Evolutionary conservation across 2,888 invertebrate genomes (phyloP).

Genomic region (Andricus quercusramuli): DNA sequence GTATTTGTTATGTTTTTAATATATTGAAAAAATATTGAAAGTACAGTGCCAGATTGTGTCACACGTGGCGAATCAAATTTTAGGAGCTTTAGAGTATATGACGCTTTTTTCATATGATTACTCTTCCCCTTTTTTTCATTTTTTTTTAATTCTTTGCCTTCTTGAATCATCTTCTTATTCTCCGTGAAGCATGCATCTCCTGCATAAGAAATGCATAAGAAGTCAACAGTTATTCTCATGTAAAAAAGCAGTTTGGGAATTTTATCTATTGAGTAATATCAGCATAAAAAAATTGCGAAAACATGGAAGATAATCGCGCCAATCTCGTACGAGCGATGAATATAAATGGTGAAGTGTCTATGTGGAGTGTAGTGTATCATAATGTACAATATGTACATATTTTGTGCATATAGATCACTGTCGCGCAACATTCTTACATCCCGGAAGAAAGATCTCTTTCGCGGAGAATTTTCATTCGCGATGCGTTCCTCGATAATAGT

Average conservation of each 20-base stretch:
- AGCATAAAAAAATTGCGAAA: constrained; percentile 13
- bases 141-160: not conserved
- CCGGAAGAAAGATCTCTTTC: constrained; percentile 57
- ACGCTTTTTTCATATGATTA: not conserved
- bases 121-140: too few relatives aligned
- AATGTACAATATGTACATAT: constrained; percentile 26
- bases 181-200: not conserved
- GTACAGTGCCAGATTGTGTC: too few relatives aligned
- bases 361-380: constrained; percentile 21
- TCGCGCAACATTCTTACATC: constrained; percentile 43
- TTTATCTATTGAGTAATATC: constrained; percentile 33
- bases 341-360: constrained; percentile 26
- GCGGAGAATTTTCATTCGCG: constrained; percentile 51
- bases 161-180: not conserved
- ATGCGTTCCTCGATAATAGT: constrained; percentile 54
- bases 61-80: too few relatives aligned
- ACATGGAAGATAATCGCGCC: constrained; percentile 27
- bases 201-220: not conserved
- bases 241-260: constrained; percentile 14
- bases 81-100: not conserved
- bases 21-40: too few relatives aligned
- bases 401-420: constrained; percentile 41
- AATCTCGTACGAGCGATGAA: constrained; percentile 27
- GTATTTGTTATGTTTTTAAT: too few relatives aligned
- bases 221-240: constrained; percentile 6